A percentile compares a stretch with the other conserved stretches of the same genome.
Conservation (phyloP, 2,888 invertebrate species). For the Drosophila diplacantha region DNA sequence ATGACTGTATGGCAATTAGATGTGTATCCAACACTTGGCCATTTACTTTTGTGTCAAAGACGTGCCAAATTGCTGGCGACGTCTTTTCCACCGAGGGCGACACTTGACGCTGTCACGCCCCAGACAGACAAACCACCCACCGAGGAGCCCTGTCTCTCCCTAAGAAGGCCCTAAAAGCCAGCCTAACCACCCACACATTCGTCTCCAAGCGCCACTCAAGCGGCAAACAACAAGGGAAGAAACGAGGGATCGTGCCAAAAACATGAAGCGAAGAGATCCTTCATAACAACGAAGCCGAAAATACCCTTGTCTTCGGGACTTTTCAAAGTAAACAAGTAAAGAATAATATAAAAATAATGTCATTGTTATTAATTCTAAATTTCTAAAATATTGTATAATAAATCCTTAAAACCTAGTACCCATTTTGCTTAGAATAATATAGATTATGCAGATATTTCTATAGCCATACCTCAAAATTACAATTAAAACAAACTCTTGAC, state of each 20-base stretch:
- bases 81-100: slow-evolving; percentile 33
- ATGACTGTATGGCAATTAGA: slow-evolving; percentile 57
- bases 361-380: no score
- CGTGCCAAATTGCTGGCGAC: slow-evolving; percentile 60
- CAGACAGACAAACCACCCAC: slow-evolving; percentile 46
- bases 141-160: neutral
- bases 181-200: slow-evolving; percentile 3
- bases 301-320: neutral
- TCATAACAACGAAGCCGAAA: neutral
- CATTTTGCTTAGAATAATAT: neutral
- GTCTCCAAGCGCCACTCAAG: slow-evolving; percentile 43
- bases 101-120: slow-evolving; percentile 62
- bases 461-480: neutral
- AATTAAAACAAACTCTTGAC: neutral
- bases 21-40: slow-evolving; percentile 68
- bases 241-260: slow-evolving; percentile 10
- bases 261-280: no score
- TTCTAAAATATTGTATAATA: neutral
- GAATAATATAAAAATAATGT: neutral
- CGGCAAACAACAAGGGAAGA: slow-evolving; percentile 27
- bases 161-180: slow-evolving; percentile 4
- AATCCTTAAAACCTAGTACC: neutral
- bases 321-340: no score
- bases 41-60: slow-evolving; percentile 60
- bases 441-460: neutral